Conservation (phyloP, 1,140 invertebrate genomes). For the Eupristina koningsbergeri region DNA sequence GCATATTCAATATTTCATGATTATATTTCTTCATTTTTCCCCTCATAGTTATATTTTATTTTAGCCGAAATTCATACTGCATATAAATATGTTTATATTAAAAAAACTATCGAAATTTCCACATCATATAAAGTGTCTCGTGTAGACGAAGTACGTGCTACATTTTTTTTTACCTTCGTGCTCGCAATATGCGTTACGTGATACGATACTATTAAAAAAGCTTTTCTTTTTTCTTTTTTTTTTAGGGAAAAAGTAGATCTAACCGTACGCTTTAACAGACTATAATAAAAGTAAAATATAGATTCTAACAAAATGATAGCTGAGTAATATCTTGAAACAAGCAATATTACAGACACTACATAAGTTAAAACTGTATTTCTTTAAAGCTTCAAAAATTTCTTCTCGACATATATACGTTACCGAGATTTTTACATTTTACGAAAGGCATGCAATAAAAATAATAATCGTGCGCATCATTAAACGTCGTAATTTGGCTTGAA, state of each 20-base stretch:
- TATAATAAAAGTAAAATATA: too few species aligned
- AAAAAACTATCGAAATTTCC: background rate
- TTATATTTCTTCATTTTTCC: background rate
- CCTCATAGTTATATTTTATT: background rate
- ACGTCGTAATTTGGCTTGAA: background rate
- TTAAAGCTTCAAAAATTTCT: too few species aligned
- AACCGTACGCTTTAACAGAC: background rate
- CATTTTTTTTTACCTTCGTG: background rate
- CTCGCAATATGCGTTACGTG: background rate
- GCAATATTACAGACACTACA: too few species aligned
- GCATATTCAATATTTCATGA: too few species aligned
- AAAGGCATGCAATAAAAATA: background rate
- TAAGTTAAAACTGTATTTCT: too few species aligned
- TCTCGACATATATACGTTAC: background rate
- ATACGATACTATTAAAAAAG: background rate
- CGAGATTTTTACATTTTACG: background rate
- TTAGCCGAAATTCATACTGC: background rate
- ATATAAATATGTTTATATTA: background rate
- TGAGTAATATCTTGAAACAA: too few species aligned
- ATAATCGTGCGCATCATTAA: background rate
- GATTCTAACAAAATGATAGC: too few species aligned
- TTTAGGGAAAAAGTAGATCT: background rate
- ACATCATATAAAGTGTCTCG: background rate
- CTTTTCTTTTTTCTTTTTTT: background rate
- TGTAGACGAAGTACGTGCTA: background rate